Evolutionary conservation across 2,888 invertebrate genomes (phyloP).

Genomic region (Cephus pulcher): DNA sequence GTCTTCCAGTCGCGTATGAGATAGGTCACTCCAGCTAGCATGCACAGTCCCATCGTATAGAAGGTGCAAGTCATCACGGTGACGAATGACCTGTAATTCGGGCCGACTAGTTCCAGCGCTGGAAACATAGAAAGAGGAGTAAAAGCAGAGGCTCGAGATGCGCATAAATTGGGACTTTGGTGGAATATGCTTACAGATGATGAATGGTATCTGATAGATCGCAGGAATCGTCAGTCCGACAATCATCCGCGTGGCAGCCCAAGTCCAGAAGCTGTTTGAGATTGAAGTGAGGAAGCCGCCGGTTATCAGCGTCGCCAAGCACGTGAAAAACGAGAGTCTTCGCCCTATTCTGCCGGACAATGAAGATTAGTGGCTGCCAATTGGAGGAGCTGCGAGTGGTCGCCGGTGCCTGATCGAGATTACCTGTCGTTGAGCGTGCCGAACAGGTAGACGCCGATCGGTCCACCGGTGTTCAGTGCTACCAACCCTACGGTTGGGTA

Average conservation of each 20-base stretch:
- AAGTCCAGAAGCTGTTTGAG: conserved; percentile 83
- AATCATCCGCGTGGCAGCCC: conserved; percentile 83
- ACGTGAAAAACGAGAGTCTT: conserved; percentile 86
- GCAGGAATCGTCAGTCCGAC: conserved; percentile 91
- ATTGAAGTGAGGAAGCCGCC: conserved; percentile 86
- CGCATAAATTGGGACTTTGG: neutral
- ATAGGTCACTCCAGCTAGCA: conserved; percentile 87
- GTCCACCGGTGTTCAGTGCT: conserved; percentile 88
- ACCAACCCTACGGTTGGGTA: conserved; percentile 90
- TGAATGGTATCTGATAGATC: conserved; percentile 94
- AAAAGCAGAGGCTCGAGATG: neutral
- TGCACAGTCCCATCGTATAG: conserved; percentile 87
- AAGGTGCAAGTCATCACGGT: conserved; percentile 93
- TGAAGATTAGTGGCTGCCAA: neutral
- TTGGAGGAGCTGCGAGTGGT: neutral
- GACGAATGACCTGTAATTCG: conserved; percentile 90
- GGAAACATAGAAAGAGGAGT: conserved; percentile 51
- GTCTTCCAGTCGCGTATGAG: conserved; percentile 86
- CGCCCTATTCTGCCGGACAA: conserved; percentile 76
- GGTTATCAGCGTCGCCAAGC: conserved; percentile 82
- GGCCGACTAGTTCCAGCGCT: conserved; percentile 93
- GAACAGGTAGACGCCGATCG: conserved; percentile 90
- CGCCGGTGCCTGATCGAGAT: conserved; percentile 10
- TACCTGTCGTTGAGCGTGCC: conserved; percentile 84
- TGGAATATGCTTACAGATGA: conserved; percentile 77